Evolutionary conservation across 2,113 vertebrate species (phyloP), one percentile per base, ranked within the genome.

Genomic region (Condylura cristata): DNA sequence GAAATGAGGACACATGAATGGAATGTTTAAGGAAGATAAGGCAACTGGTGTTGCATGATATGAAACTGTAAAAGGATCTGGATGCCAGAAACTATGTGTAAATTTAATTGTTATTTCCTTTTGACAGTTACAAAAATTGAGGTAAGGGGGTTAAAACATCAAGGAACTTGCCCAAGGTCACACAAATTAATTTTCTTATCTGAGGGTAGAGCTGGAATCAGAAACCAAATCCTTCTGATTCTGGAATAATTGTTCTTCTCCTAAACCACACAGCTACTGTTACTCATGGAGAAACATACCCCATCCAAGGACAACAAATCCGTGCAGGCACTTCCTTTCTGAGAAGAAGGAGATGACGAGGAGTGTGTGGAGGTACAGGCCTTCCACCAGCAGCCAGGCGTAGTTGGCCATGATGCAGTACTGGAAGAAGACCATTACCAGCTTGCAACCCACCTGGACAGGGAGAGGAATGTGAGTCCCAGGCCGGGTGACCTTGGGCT

Each of bases 331-430:
- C 95, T 99, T 99, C 97, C 92, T 99, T 96, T 99, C 98, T 0
- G 99, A 99, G 98, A 99, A 99, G 98, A 99, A 99, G 93, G 99
- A 99, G 97, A 99, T 94, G 90, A 98, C 98, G 76, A 99, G 98
- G 75, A 99, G 98, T 0, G 99, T 99, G 97, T 99, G 99, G 20
- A 99, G 99, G 96, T 99, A 99, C 85, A 99, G 98, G 18, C 99
- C 99, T 97, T 99, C 99, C 68, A 99, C 99, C 4, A 99, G 98
- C 95, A 99, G 98, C 99, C 99, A 99, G 98, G 99, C 99, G 96
- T 99, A 99, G 98, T 99, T 99, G 34, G 99, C 99, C 98, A 99
- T 96, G 97, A 99, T 99, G 97, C 99, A 99, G 96, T 99, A 99
- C 97, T 99, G 99, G 95, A 99, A 99, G 95, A 99, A 99, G 96